Evolutionary conservation across 2,113 vertebrate genomes (phyloP), one percentile per base, ranked within the genome.

Genomic region (Cranoglanis bouderius): DNA sequence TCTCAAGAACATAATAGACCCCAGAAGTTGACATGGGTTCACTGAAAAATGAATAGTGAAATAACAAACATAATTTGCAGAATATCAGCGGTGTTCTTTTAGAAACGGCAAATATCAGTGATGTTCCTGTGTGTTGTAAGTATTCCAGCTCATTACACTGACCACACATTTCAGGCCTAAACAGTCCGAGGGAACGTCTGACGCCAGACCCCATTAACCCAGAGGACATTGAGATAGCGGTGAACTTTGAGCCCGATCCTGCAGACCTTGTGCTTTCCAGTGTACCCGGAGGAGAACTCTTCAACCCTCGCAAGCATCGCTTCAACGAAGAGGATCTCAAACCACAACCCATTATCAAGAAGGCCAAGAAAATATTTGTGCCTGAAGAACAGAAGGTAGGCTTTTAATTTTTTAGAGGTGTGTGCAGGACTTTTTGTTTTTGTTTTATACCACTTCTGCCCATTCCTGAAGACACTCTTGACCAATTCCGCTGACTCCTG

Each of bases 321-420:
- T 99, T 99, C 93, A 95, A 95, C 0, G 98, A 99, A 57, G 98
- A 99, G 40, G 98, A 99, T 85, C 97, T 99, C 88, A 99, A 98
- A 92, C 98, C 98, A 38, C 98, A 99, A 87, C 98, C 98, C 10
- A 99, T 99, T 97, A 99, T 99, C 93, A 99, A 99, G 93, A 99
- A 99, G 93, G 98, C 98, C 91, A 99, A 97, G 95, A 99, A 99
- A 93, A 95, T 98, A 92, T 97, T 96, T 93, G 98, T 99, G 13
- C 97, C 98, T 0, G 95, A 98, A 9, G 97, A 98, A 1, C 95
- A 97, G 93, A 99, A 99, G 98, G 98, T 99, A 96, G 90, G 91
- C 26, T n/a, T 51, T 24, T 43, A 19, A n/a, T 53, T n/a, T 67
- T 16, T 0, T 74, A n/a, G 2, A 75, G 5, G n/a, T 88, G 32